Base-by-base conservation (phyloP, 2,113 vertebrate species). In the Zosterops borbonicus region DNA sequence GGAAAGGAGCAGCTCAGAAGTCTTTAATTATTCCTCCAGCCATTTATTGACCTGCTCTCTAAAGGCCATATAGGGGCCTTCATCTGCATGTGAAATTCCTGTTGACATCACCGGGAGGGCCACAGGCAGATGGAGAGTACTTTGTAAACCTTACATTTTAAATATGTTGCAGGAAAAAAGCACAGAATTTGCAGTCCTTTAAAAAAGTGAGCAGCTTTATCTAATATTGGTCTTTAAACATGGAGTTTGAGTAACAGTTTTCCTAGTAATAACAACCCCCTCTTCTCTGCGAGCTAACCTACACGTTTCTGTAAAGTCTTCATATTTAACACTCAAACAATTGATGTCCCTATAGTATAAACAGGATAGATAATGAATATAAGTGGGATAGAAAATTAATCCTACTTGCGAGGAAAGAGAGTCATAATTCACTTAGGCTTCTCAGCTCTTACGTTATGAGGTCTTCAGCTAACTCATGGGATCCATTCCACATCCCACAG, bases 341-440 rank as follows among this genome's bases (percentile, higher is more conserved):
- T 86, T 94, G 93, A 91, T 91, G 90, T 95, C 95, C 94, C 94
- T 68, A 41, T 91, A 95, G 97, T 97, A 97, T 95, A 97, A 97
- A 97, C 96, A 97, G 94, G 96, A 90, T 96, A 95, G 97, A 96
- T 97, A 96, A 97, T 96, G 96, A 97, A 97, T 93, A 94, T 95
- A 90, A 70, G 96, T 96, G 93, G 94, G 92, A 95, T 96, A 96
- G 95, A 97, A 97, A 97, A 97, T 94, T 97, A 97, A 96, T 96
- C 94, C 89, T 96, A 95, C 93, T 96, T 96, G 84, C 55, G 69
- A 97, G 96, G 89, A 95, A 97, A 94, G 90, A 96, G 94, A 97
- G 97, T 95, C 97, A 94, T 97, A 97, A 97, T 97, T 97, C 97
- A 97, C 97, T 97, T 97, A 97, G 97, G 97, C 93, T 97, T 95